Conservation (phyloP, 2,888 invertebrate species). For the Desoria tigrina region DNA sequence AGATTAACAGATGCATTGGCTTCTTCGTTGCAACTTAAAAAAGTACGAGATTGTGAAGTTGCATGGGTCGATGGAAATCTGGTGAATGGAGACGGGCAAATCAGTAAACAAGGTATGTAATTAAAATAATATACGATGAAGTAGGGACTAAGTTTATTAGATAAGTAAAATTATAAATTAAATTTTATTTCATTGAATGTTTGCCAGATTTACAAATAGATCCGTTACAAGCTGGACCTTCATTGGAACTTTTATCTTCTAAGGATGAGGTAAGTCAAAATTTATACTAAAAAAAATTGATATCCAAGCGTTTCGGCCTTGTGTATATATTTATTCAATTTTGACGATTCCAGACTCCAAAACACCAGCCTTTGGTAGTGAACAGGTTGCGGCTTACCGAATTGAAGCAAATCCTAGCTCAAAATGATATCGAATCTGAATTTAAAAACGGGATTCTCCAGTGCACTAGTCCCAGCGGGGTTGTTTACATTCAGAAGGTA, state of each 20-base stretch:
- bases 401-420: constrained; percentile 34
- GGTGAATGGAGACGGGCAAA: background rate
- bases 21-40: constrained; percentile 26
- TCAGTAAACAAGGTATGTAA: background rate
- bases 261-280: background rate
- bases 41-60: constrained; percentile 32
- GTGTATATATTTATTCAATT: background rate
- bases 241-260: constrained; percentile 14
- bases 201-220: background rate
- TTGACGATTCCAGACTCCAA: background rate
- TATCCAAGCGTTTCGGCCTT: background rate
- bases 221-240: constrained; percentile 2
- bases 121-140: background rate
- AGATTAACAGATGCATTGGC: constrained; percentile 34
- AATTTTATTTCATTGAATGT: no score
- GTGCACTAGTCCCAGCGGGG: constrained; percentile 22
- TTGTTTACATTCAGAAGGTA: constrained; percentile 38
- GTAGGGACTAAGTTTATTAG: background rate
- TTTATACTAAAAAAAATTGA: background rate
- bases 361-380: constrained; percentile 21
- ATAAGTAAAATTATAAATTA: background rate
- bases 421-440: constrained; percentile 34
- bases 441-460: constrained; percentile 23
- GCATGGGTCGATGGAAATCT: constrained; percentile 35
- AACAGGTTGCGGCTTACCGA: constrained; percentile 36